Percentiles rank a stretch among this genome's conserved stretches.
These are phyloP conservation scores for Amblyjoppa proteus DNA, from an alignment of 2,888 invertebrate species.

Conservation along the genomic window DNA sequence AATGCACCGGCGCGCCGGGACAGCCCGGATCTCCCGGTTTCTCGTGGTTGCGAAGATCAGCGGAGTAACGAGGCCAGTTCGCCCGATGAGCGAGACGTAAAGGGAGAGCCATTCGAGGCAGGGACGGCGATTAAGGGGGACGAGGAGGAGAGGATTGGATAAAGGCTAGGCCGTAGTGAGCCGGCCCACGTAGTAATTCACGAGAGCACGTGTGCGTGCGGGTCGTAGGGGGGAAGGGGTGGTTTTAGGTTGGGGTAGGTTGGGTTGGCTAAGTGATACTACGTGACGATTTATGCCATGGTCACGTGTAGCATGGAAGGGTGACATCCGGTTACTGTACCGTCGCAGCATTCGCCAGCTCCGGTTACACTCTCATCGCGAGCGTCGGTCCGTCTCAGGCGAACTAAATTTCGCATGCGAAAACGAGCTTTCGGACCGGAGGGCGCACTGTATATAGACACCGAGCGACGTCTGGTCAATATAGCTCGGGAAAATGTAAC, in stretches of 20 bases:
- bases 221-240: not conserved
- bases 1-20: constrained; percentile 53
- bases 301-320: constrained; percentile 64
- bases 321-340: constrained; percentile 60
- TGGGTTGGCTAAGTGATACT: constrained; percentile 73
- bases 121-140: constrained; percentile 40
- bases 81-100: constrained; percentile 6
- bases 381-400: constrained; percentile 17
- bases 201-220: constrained; percentile 68
- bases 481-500: not conserved
- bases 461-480: not conserved
- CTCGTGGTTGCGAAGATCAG: constrained; percentile 45
- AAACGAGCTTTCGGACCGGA: constrained; percentile 39
- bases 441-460: not conserved
- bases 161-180: constrained; percentile 62
- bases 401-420: constrained; percentile 43
- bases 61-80: constrained; percentile 52
- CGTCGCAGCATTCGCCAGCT: constrained; percentile 39
- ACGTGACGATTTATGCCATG: constrained; percentile 76
- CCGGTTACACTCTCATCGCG: constrained; percentile 54
- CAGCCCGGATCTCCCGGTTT: not conserved
- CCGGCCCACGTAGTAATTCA: constrained; percentile 72
- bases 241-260: not conserved
- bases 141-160: constrained; percentile 57
- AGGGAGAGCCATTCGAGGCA: constrained; percentile 15